Conservation (phyloP, 2,888 invertebrate species). For the Nemoura dubitans region DNA sequence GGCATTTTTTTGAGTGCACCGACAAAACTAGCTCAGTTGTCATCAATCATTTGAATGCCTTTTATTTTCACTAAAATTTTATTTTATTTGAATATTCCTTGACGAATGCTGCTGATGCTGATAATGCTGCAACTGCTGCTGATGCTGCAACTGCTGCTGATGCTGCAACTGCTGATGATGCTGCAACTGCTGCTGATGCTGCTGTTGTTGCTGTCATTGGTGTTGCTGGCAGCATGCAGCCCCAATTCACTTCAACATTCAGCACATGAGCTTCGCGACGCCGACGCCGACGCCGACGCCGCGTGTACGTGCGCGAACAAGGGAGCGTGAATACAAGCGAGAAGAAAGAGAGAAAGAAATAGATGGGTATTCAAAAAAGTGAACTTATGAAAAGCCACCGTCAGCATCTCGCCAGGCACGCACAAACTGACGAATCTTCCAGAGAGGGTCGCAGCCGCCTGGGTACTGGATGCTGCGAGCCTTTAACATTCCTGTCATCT, state of each 20-base stretch:
- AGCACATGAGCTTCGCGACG: constrained; percentile 39
- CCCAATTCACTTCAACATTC: constrained; percentile 47
- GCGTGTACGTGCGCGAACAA: not conserved
- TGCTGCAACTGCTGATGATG: not conserved
- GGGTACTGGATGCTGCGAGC: not conserved
- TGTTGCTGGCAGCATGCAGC: constrained; percentile 26
- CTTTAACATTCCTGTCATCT: not conserved
- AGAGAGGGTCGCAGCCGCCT: not conserved
- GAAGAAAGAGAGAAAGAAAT: constrained; percentile 12
- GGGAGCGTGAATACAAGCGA: not conserved
- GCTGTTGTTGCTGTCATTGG: constrained; percentile 18
- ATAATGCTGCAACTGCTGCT: not conserved
- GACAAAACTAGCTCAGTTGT: too few species aligned
- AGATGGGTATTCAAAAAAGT: constrained; percentile 7
- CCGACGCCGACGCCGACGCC: not conserved
- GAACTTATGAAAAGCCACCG: not conserved
- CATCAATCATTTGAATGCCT: too few species aligned
- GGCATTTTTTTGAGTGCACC: too few species aligned
- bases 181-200: too few species aligned
- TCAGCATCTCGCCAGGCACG: not conserved
- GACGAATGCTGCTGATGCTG: not conserved
- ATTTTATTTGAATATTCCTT: constrained; percentile 2
- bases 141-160: not conserved
- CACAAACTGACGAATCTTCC: not conserved
- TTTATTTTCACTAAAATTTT: too few species aligned